These are phyloP conservation scores for Tenthredo amoena DNA, from an alignment of 2,888 invertebrate species.

Conservation along the genomic window DNA sequence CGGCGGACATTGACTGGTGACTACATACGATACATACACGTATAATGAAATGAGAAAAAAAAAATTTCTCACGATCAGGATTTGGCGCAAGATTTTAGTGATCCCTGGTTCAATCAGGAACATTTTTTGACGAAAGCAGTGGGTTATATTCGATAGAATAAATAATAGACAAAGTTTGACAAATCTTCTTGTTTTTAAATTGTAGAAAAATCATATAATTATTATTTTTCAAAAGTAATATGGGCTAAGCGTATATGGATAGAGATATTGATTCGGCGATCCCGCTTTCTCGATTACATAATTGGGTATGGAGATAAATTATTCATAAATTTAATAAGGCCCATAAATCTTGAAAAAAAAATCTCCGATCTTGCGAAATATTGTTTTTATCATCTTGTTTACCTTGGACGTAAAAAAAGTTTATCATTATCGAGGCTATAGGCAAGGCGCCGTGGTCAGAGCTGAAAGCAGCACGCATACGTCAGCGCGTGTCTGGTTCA, in stretches of 20 bases:
- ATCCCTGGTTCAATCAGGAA: background rate
- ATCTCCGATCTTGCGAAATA: background rate
- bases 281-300: background rate
- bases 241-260: background rate
- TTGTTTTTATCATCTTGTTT: slow-evolving; percentile 29
- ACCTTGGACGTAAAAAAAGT: slow-evolving; percentile 23
- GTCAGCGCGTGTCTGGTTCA: slow-evolving; percentile 6
- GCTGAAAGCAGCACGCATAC: slow-evolving; percentile 35
- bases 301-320: background rate
- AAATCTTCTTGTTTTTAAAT: background rate
- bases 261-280: background rate
- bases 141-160: background rate
- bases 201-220: background rate
- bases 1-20: slow-evolving; percentile 1
- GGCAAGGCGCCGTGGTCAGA: slow-evolving; percentile 26
- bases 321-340: background rate
- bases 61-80: background rate
- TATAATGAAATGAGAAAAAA: background rate
- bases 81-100: background rate
- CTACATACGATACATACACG: background rate
- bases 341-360: slow-evolving; percentile 15
- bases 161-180: background rate
- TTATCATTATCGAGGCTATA: slow-evolving; percentile 4
- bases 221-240: background rate
- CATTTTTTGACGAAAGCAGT: background rate